Evolutionary conservation across 2,888 invertebrate species (phyloP), one percentile per base, ranked within the genome.

Genomic region (Globia sparganii): DNA sequence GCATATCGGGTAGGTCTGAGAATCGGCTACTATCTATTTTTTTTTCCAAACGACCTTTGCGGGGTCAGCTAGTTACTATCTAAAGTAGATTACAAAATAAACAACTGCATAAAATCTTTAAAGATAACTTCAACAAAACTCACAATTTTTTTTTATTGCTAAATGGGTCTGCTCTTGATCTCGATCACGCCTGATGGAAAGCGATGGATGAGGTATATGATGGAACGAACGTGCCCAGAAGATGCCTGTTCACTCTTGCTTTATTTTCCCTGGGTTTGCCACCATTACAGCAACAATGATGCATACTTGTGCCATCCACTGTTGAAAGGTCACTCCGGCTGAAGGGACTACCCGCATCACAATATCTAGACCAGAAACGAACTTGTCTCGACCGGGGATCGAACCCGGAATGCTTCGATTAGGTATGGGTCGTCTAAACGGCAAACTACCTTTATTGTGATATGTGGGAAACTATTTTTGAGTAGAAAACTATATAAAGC

Each of bases 311-410:
- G 28, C 46, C 9, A 31, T n/a, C 68, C 46, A 15, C 31, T 43
- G 28, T 66, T 68, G 62, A 68, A 65, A 80, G 72, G 71, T 43
- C 62, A 80, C 59, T 78, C 72, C 79, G 58, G 76, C 68, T 83
- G 67, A 75, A 80, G 68, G 70, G 74, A 72, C 64, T 62, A 81
- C 77, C 84, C 77, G 82, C 81, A 81, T 89, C 88, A 86, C 80
- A 82, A 77, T 83, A 86, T 86, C 86, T 86, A 84, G 81, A 85
- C 88, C 83, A 87, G 86, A 90, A 90, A 88, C 83, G 85, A 87
- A 91, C 86, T 87, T 86, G 89, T 88, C 89, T 78, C 78, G 76
- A 78, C 85, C 83, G 87, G 83, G 88, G 81, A 86, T 88, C 80
- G 80, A 87, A 89, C 84, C 77, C 83, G 81, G 67, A 74, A 71